Conservation (phyloP, 2,888 invertebrate genomes). For the Andrena flavipes region DNA sequence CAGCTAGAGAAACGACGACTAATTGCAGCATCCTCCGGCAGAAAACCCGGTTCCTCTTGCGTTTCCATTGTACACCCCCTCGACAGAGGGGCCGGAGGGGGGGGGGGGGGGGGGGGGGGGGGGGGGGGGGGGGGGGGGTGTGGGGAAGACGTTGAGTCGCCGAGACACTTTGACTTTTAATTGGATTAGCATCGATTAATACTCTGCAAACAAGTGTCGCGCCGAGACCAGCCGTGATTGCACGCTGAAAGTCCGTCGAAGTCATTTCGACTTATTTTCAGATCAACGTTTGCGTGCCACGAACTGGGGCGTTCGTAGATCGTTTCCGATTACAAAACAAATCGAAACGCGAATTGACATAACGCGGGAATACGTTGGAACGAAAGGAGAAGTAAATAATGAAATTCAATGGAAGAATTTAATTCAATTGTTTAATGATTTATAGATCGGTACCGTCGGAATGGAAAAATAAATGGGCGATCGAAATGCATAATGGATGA, state of each 20-base stretch:
- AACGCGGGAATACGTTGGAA: not conserved
- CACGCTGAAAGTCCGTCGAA: not conserved
- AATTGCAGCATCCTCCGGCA: slow-evolving; percentile 55
- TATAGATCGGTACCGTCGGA: no score
- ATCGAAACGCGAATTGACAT: not conserved
- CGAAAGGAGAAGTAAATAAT: not conserved
- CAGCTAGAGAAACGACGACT: slow-evolving; percentile 52
- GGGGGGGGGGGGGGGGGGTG: no score
- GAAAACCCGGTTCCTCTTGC: slow-evolving; percentile 29
- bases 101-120: no score
- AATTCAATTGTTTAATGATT: no score
- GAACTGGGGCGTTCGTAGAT: not conserved
- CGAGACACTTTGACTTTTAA: slow-evolving; percentile 50
- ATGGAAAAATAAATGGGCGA: no score
- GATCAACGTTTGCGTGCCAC: not conserved
- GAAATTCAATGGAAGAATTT: not conserved
- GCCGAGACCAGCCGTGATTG: slow-evolving; percentile 6
- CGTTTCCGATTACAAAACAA: not conserved
- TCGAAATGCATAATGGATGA: no score
- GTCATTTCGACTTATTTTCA: not conserved
- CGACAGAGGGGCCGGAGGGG: no score
- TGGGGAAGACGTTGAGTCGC: slow-evolving; percentile 10
- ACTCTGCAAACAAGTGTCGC: slow-evolving; percentile 39
- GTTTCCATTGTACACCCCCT: slow-evolving; percentile 44
- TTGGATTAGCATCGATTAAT: slow-evolving; percentile 64